Base-by-base conservation (phyloP, 2,888 invertebrate genomes). In the Amiota mariae region DNA sequence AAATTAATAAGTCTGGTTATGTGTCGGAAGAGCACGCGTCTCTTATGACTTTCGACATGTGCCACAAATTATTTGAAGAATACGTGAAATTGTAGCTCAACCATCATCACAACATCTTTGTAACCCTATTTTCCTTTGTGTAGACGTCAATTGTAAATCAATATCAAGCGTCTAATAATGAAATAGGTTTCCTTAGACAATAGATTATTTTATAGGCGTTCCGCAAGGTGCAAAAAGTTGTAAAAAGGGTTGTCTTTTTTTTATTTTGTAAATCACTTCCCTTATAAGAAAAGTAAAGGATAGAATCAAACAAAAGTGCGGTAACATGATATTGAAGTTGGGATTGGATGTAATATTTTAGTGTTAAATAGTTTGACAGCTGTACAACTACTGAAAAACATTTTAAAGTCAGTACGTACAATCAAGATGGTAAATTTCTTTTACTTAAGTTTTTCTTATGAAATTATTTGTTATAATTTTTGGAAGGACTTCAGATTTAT, bases 1-100 rank as follows among this genome's bases (percentile, higher is more conserved):
- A 85, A 86, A 84, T 86, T 86, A 84, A 86, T 86, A 84, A 80
- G 76, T 81, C 79, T 84, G 82, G 81, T 79, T 47, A 72, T 61
- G 72, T 72, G 72, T 68, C 71, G 49, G 71, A 15, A 63, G 85
- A 85, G 82, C 85, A 85, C 82, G 84, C 76, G 75, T 74, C 24
- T 46, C 49, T 54, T 56, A 18, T 11, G 48, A 24, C 56, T 70
- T 57, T 70, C 59, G 47, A 56, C 56, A 57, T 61, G 59, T 48
- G 71, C 59, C 71, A 51, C 51, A 71, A 49, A 20, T 13, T 18
- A 12, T 49, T 67, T 70, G 64, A 67, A 49, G 57, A 61, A 48
- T 36, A 36, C 8, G 36, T 36, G 36, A 36, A 36, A 6, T 36
- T 36, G 6, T 6, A 36, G 36, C 36, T 6, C 3, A 36, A 6